Conservation (phyloP, 2,888 invertebrate species). For the Ommatoiulus sabulosus region DNA sequence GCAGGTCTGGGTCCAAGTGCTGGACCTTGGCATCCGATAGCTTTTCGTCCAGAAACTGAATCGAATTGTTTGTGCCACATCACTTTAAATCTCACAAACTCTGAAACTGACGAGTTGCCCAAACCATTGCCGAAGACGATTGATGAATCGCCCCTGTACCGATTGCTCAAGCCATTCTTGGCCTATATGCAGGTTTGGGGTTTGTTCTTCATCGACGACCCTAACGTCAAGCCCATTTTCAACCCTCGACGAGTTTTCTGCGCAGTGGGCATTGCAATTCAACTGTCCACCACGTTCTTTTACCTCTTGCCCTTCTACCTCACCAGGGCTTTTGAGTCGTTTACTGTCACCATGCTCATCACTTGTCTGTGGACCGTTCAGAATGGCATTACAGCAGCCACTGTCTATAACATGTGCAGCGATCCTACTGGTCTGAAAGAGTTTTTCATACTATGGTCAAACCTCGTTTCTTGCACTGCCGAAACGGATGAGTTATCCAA, state of each 20-base stretch:
- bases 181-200: slow-evolving; percentile 44
- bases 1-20: not conserved
- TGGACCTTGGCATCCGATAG: not conserved
- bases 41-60: not conserved
- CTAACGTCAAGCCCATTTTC: not conserved
- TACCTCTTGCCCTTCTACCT: slow-evolving; percentile 38
- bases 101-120: not conserved
- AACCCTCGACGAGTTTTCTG: slow-evolving; percentile 22
- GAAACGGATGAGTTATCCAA: slow-evolving; percentile 7
- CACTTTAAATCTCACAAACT: slow-evolving; percentile 35
- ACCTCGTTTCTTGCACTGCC: not conserved
- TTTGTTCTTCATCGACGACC: slow-evolving; percentile 32
- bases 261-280: slow-evolving; percentile 13
- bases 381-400: slow-evolving; percentile 40
- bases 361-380: slow-evolving; percentile 51
- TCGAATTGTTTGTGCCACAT: slow-evolving; percentile 23
- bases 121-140: slow-evolving; percentile 14
- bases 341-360: slow-evolving; percentile 49
- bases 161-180: slow-evolving; percentile 13
- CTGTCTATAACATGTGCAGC: slow-evolving; percentile 39
- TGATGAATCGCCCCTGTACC: slow-evolving; percentile 3
- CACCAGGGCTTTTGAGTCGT: slow-evolving; percentile 29
- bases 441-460: slow-evolving; percentile 26
- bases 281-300: slow-evolving; percentile 45
- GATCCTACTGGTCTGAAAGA: not conserved